These are phyloP conservation scores for Cyphomyrmex costatus DNA, from an alignment of 1,140 invertebrate genomes.

Conservation along the genomic window DNA sequence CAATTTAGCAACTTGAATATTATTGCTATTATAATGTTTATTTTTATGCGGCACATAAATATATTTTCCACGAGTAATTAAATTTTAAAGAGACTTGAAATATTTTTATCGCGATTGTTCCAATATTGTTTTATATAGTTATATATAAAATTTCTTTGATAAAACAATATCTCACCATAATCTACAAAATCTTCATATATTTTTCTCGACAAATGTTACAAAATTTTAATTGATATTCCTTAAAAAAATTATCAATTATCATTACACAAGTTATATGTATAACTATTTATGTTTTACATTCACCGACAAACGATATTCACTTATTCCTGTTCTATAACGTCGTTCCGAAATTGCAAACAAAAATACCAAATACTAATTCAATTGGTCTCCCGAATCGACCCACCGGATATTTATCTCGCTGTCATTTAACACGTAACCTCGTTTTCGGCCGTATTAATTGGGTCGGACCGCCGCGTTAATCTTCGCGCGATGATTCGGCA, in stretches of 20 bases:
- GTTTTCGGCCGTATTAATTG: slow-evolving; percentile 61
- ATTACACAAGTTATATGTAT: neutral
- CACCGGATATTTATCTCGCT: slow-evolving; percentile 57
- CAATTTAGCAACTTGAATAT: neutral
- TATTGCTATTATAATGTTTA: neutral
- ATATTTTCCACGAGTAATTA: slow-evolving; percentile 6
- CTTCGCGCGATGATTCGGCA: slow-evolving; percentile 61
- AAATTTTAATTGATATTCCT: neutral
- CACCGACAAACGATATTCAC: neutral
- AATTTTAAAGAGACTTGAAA: slow-evolving; percentile 10
- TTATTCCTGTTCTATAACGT: neutral
- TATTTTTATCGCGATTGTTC: neutral
- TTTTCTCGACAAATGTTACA: neutral
- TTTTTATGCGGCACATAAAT: neutral
- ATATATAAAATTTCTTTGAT: neutral
- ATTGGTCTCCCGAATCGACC: slow-evolving; percentile 18
- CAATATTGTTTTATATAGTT: neutral
- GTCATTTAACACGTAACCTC: slow-evolving; percentile 59
- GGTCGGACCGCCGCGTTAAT: slow-evolving; percentile 63
- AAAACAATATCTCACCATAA: neutral
- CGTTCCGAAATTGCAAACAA: slow-evolving; percentile 25
- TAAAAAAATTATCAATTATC: neutral
- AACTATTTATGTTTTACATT: neutral
- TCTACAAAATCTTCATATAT: neutral
- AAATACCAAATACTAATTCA: slow-evolving; percentile 50